A percentile compares a stretch with the other conserved stretches of the same genome.
Evolutionary conservation across 1,140 invertebrate genomes (phyloP).

Genomic region (Lepidurus apus): DNA sequence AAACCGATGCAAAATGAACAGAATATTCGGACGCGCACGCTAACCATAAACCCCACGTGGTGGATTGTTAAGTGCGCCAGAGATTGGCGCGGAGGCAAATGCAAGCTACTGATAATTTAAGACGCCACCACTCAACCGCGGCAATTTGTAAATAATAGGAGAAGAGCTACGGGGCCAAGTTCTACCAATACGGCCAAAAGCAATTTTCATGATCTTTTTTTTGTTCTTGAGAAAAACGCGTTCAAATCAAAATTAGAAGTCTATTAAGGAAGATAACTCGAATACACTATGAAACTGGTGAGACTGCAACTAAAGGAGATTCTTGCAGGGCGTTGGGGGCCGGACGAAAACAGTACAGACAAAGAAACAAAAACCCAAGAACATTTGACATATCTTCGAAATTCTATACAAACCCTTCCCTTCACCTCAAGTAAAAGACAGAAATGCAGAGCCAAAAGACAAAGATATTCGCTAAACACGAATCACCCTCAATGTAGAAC

Average conservation of each 20-base stretch:
- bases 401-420: conserved; percentile 8
- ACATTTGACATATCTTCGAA: background rate
- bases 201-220: background rate
- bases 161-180: background rate
- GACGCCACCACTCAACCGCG: background rate
- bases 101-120: background rate
- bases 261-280: conserved; percentile 15
- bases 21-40: background rate
- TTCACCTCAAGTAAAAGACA: conserved; percentile 15
- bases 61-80: background rate
- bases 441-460: background rate
- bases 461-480: conserved; percentile 4
- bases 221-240: background rate
- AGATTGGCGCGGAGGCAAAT: background rate
- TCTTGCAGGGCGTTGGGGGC: background rate
- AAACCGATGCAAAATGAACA: background rate
- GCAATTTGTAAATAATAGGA: background rate
- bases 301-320: conserved; percentile 10
- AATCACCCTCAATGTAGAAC: background rate
- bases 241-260: conserved; percentile 14
- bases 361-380: background rate
- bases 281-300: conserved; percentile 11
- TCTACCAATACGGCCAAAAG: background rate
- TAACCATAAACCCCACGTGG: conserved; percentile 6
- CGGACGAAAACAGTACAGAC: background rate